Percentiles rank a stretch among this genome's conserved stretches.
Evolutionary conservation across 2,888 invertebrate genomes (phyloP).

Genomic region (Penaeus monodon): DNA sequence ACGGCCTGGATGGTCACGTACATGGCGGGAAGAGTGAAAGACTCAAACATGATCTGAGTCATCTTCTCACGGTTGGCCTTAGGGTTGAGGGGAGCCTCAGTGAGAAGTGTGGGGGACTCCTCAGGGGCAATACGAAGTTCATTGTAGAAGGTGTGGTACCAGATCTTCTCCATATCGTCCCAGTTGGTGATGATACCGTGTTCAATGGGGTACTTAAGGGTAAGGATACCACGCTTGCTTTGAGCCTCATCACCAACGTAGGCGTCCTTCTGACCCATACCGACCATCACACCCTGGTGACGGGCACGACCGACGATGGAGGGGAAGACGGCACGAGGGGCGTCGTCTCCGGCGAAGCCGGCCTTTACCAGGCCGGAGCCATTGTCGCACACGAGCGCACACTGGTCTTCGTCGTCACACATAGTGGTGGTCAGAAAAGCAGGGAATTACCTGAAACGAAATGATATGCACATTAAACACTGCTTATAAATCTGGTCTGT

Average conservation of each 20-base stretch:
- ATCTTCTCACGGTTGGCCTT: slow-evolving; percentile 96
- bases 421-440: too few species aligned
- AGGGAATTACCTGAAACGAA: too few species aligned
- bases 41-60: slow-evolving; percentile 80
- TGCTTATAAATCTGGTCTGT: too few species aligned
- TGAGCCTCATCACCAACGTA: slow-evolving; percentile 66
- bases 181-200: slow-evolving; percentile 81
- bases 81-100: slow-evolving; percentile 93
- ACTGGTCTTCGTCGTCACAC: not conserved
- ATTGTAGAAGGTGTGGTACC: slow-evolving; percentile 99
- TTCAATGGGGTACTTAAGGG: slow-evolving; percentile 65
- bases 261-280: slow-evolving; percentile 64
- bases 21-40: too few species aligned
- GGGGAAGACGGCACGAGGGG: slow-evolving; percentile 51
- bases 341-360: slow-evolving; percentile 57
- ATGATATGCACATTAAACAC: too few species aligned
- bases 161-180: slow-evolving; percentile 99
- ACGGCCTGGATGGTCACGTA: too few species aligned
- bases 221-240: slow-evolving; percentile 66
- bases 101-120: slow-evolving; percentile 77
- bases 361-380: slow-evolving; percentile 54
- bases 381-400: slow-evolving; percentile 34
- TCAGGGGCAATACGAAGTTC: slow-evolving; percentile 95
- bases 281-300: slow-evolving; percentile 58
- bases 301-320: slow-evolving; percentile 59